Base-by-base conservation (phyloP, 2,797 vertebrate species). In the Rhyacichthys aspro region DNA sequence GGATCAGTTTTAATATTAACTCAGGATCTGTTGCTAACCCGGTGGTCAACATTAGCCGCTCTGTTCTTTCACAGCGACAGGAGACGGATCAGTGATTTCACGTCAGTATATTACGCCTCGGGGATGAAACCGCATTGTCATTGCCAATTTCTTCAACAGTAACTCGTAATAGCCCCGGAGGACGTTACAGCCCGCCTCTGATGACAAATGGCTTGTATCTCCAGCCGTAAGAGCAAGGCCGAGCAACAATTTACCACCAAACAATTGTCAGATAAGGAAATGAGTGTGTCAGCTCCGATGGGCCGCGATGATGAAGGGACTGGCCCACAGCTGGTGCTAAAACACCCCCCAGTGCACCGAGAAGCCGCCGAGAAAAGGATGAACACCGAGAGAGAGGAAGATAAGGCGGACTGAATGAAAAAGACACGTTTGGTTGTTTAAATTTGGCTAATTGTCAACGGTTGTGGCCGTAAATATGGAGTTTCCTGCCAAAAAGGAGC, bases 261-360 rank as follows among this genome's bases (percentile, higher is more conserved):
- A 54, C 50, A 23, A 41, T 15, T n/a, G 50, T 2, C 16, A 12
- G 37, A 41, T 54, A 23, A 39, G 50, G 37, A 41, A n/a, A 50
- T 37, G 10, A 23, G 48, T 7, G 48, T 52, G 48, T 52, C 48
- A 37, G 48, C 3, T 9, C 10, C 17, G 34, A 52, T 16, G 47
- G n/a, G 34, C 10, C 11, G 36, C 17, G 16, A 11, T 38, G 49
- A 52, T 52, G 34, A 12, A 52, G 48, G 9, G 17, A 11, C 36
- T 2, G 34, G 11, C 16, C 9, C 12, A 18, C 33, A 52, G 36
- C 11, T 38, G 36, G 34, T 14, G 36, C 49, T 7, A 1, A 18
- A 3, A 19, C 14, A 11, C 5, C 16, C 12, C 33, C 14, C 3
- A 1, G 9, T 10, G 9, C 49, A 18, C n/a, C n/a, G 9, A 12